A percentile compares a stretch with the other conserved stretches of the same genome.
These are phyloP conservation scores for Bubo bubo DNA, from an alignment of 2,113 vertebrate genomes.

Conservation along the genomic window DNA sequence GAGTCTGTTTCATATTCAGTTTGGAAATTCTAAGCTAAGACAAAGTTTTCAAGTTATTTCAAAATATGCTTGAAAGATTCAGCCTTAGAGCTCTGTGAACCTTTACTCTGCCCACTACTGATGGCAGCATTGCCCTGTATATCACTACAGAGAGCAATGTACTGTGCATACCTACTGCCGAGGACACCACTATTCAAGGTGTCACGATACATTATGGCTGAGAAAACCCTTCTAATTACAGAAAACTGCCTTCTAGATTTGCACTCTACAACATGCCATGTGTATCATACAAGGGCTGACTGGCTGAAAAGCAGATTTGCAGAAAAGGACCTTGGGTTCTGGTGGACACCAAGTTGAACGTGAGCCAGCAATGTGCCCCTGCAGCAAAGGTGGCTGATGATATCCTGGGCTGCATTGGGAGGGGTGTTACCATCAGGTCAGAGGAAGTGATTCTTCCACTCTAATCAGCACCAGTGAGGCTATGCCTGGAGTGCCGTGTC, in stretches of 20 bases:
- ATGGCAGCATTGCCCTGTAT: not conserved
- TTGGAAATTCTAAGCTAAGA: constrained; percentile 46
- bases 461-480: not conserved
- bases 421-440: not conserved
- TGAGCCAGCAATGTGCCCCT: not conserved
- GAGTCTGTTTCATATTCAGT: constrained; percentile 43
- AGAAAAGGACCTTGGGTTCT: not conserved
- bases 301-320: not conserved
- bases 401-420: not conserved
- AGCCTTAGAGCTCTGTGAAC: not conserved
- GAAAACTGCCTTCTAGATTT: not conserved
- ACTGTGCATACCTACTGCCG: not conserved
- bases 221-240: not conserved
- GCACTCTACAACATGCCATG: not conserved
- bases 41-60: constrained; percentile 20
- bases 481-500: not conserved
- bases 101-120: not conserved
- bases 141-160: not conserved
- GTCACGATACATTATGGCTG: not conserved
- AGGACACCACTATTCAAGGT: not conserved
- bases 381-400: rapidly evolving
- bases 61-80: constrained; percentile 4
- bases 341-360: not conserved
- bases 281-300: not conserved
- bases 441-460: not conserved